phyloP scores from a whole-genome alignment of 2,797 vertebrate genomes.

The Stomatorhinus walkeri region DNA sequence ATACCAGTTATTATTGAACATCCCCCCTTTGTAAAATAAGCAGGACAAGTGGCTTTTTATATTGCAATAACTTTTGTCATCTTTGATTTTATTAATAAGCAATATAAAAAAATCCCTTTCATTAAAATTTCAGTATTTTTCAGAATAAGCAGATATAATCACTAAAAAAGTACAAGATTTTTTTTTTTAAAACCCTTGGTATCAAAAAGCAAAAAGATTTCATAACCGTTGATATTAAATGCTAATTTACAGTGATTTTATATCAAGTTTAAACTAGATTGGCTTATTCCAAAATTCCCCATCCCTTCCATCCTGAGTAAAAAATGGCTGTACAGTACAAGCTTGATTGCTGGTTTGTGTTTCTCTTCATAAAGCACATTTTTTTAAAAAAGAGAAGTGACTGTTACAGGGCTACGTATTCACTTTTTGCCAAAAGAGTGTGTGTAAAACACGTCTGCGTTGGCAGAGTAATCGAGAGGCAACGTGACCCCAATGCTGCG shows the following conservation, averaged over 20 bases:
- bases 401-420: background rate
- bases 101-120: background rate
- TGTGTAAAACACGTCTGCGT: constrained; percentile 67
- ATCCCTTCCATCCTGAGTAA: background rate
- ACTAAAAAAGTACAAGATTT: background rate
- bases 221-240: background rate
- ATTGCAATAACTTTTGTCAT: background rate
- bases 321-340: background rate
- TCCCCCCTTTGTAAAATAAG: background rate
- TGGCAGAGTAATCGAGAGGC: constrained; percentile 63
- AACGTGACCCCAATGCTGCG: constrained; percentile 48
- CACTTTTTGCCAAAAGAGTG: constrained; percentile 57
- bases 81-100: background rate
- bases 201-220: background rate
- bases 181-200: background rate
- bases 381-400: background rate
- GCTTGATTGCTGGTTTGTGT: background rate
- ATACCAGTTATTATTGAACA: background rate
- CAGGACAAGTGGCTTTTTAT: background rate
- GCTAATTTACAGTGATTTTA: background rate
- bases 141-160: background rate
- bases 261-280: background rate
- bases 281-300: background rate
- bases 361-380: background rate
- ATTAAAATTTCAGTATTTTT: background rate